Base-by-base conservation (phyloP, 2,888 invertebrate species). In the Pseudococcus jackbeardsleyi region DNA sequence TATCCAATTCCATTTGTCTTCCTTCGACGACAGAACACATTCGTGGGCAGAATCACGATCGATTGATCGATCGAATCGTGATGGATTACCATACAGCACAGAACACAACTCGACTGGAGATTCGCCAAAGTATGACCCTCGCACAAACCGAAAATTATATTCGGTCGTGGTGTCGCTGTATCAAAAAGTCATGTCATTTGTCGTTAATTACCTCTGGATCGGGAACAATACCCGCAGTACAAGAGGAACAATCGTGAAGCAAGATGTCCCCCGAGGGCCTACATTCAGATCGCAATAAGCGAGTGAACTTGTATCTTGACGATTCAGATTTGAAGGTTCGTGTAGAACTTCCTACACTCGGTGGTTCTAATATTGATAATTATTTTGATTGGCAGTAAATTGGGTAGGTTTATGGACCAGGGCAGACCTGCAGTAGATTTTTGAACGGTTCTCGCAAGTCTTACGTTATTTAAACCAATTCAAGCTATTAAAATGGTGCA, bases 71-170 rank as follows among this genome's bases (percentile, higher is more conserved):
- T 59, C 9, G 59, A 7, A 59, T 59, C 59, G 59, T 59, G 59
- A 59, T 59, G 59, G 59, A 59, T 59, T 59, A 59, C 59, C 19
- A 59, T 19, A 19, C 0, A 1, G 5, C 59, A 33, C 26, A 33
- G 26, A 33, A 3, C 26, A 33, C 26, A 33, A 3, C 26, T 59
- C 59, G 59, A 59, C 59, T 59, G 59, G 59, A 59, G 59, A 59
- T 59, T 59, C 59, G 59, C 59, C 19, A 59, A n/a, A 59, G 19
- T n/a, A 46, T 59, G 59, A 59, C 59, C 59, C 59, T 59, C 59
- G 59, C 59, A 59, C 59, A 59, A 59, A 59, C 19, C 19, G 19
- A 59, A 59, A 59, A 59, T 59, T 59, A 59, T 19, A 59, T 19
- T 59, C 19, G 3, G 19, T 59, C 9, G 6, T 11, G 7, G 59